A percentile compares a stretch with the other conserved stretches of the same genome.
Evolutionary conservation across 2,797 vertebrate species (phyloP).

Genomic region (Melanotaenia maccullochi): DNA sequence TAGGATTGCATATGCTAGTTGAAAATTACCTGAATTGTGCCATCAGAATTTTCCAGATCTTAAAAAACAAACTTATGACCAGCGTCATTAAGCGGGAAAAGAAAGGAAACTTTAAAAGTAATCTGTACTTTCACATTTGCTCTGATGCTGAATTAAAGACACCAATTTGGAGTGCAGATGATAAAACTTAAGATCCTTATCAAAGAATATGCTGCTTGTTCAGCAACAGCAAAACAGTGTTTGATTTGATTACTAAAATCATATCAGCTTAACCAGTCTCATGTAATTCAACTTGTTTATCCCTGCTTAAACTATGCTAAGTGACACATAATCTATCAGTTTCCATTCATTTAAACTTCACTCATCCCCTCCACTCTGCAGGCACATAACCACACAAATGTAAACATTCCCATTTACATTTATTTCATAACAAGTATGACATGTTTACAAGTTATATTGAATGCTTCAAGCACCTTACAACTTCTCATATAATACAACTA

Average conservation of each 20-base stretch:
- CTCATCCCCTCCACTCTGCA: background rate
- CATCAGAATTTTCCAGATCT: background rate
- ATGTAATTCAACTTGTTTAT: too few relatives aligned
- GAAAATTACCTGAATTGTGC: background rate
- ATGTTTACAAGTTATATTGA: constrained; percentile 25
- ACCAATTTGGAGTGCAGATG: background rate
- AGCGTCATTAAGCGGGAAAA: background rate
- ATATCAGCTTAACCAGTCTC: background rate
- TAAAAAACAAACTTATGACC: background rate
- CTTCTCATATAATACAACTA: constrained; percentile 13
- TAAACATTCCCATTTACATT: constrained; percentile 33
- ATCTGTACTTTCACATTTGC: background rate
- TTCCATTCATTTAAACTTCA: background rate
- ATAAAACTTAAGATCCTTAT: background rate
- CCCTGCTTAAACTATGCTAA: background rate
- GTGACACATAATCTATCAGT: background rate
- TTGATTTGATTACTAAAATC: background rate
- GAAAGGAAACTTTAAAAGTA: background rate
- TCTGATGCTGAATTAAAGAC: too few relatives aligned
- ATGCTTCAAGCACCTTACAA: constrained; percentile 34
- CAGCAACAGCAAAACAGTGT: background rate
- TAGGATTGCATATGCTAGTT: background rate
- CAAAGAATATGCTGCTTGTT: background rate
- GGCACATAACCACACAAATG: background rate
- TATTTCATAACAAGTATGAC: constrained; percentile 33